Conservation (phyloP, 2,797 vertebrate genomes). For the Fundulus diaphanus region DNA sequence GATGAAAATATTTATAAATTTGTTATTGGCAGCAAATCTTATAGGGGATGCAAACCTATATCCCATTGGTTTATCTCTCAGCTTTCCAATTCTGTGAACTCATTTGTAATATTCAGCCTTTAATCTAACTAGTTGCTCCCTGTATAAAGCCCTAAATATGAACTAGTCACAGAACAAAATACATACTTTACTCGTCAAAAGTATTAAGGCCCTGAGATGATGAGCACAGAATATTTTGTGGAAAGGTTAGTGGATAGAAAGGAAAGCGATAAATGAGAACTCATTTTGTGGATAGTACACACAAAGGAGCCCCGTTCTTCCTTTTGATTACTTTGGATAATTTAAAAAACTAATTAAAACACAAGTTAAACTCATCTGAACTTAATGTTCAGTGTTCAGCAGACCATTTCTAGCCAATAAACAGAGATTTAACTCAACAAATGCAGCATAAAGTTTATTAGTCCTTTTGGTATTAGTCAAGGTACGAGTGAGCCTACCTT, state of each 20-base stretch:
- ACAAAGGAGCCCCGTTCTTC: not conserved
- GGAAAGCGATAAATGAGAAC: not conserved
- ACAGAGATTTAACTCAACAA: not conserved
- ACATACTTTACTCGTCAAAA: not conserved
- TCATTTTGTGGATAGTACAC: not conserved
- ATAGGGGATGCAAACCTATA: constrained; percentile 18
- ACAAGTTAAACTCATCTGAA: not conserved
- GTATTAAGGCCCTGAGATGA: not conserved
- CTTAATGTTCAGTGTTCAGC: not conserved
- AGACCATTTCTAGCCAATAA: not conserved
- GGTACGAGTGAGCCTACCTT: not conserved
- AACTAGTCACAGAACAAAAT: not conserved
- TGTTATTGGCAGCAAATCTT: constrained; percentile 26
- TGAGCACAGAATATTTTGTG: not conserved
- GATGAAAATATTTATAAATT: constrained; percentile 10
- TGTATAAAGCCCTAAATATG: constrained; percentile 11
- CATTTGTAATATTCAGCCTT: constrained; percentile 10
- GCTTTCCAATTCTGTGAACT: not conserved
- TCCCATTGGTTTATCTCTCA: constrained; percentile 5
- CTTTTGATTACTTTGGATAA: not conserved
- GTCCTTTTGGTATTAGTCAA: not conserved
- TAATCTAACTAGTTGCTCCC: constrained; percentile 1
- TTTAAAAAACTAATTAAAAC: constrained; percentile 1
- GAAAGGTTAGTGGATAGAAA: not conserved
- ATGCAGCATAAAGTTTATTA: not conserved